phyloP scores from a whole-genome alignment of 1,140 invertebrate species.

The Orius insidiosus region DNA sequence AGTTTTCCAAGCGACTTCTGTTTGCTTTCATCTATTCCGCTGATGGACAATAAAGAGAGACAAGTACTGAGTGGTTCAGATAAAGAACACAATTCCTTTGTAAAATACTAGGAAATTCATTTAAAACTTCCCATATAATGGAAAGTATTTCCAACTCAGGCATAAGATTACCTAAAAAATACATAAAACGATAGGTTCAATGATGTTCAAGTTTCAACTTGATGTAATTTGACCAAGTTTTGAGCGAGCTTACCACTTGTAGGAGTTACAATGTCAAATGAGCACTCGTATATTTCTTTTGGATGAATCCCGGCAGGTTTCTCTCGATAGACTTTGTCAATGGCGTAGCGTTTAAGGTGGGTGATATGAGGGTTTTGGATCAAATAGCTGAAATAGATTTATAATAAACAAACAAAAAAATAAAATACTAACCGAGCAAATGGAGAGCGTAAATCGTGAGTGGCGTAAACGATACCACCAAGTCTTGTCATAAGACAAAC shows the following conservation, averaged over 20 bases:
- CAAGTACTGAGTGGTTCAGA: slow-evolving; percentile 65
- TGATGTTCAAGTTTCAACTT: too few relatives aligned
- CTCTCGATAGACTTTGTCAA: slow-evolving; percentile 75
- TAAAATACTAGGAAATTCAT: slow-evolving; percentile 45
- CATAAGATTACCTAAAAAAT: slow-evolving; percentile 41
- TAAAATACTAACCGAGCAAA: slow-evolving; percentile 65
- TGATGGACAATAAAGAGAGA: slow-evolving; percentile 61
- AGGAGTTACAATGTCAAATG: slow-evolving; percentile 81
- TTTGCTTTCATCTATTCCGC: slow-evolving; percentile 19
- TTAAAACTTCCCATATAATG: slow-evolving; percentile 57
- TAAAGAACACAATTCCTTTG: slow-evolving; percentile 53
- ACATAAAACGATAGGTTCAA: too few relatives aligned
- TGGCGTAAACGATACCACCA: slow-evolving; percentile 19
- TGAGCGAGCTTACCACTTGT: slow-evolving; percentile 39
- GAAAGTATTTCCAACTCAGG: slow-evolving; percentile 73
- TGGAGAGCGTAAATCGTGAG: slow-evolving; percentile 37
- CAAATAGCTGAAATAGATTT: slow-evolving; percentile 36
- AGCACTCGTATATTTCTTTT: slow-evolving; percentile 72
- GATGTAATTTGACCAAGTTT: too few relatives aligned
- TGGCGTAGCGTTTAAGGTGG: slow-evolving; percentile 62
- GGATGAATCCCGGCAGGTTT: slow-evolving; percentile 74
- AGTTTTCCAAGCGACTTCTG: too few relatives aligned
- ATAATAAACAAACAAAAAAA: too few relatives aligned
- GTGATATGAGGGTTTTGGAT: slow-evolving; percentile 56
- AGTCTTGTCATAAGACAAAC: slow-evolving; percentile 68